Conservation (phyloP, 2,888 invertebrate genomes). For the Bombylius discolor region DNA sequence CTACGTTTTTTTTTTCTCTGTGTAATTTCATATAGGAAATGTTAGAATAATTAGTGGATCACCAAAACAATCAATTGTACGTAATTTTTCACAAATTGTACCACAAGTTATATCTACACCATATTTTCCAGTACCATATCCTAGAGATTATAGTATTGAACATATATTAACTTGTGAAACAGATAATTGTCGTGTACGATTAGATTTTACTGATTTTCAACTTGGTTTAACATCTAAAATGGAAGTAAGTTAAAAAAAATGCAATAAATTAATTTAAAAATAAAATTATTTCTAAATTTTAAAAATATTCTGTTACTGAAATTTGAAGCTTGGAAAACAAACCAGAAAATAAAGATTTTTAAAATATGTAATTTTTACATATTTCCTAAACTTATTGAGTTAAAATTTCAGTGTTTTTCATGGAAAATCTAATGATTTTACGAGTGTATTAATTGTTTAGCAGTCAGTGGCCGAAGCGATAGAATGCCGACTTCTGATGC, state of each 20-base stretch:
- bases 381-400: no score
- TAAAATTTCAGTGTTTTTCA: no score
- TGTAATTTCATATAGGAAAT: conserved; percentile 39
- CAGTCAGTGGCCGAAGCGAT: no score
- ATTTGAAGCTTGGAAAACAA: neutral
- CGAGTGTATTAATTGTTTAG: no score
- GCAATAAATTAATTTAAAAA: neutral
- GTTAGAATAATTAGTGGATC: conserved; percentile 40
- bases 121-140: conserved; percentile 53
- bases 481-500: no score
- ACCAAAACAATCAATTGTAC: conserved; percentile 29
- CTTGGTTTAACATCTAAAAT: conserved; percentile 50
- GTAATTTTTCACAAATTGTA: conserved; percentile 29
- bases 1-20: neutral
- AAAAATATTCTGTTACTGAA: neutral
- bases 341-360: no score
- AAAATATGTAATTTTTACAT: no score
- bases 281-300: neutral
- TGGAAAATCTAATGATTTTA: no score
- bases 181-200: conserved; percentile 44
- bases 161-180: conserved; percentile 47
- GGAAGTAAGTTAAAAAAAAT: conserved; percentile 38
- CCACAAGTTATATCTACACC: conserved; percentile 49
- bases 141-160: conserved; percentile 51
- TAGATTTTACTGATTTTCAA: conserved; percentile 56